Conservation (phyloP, 1,140 invertebrate species). For the Achatina immaculata region DNA sequence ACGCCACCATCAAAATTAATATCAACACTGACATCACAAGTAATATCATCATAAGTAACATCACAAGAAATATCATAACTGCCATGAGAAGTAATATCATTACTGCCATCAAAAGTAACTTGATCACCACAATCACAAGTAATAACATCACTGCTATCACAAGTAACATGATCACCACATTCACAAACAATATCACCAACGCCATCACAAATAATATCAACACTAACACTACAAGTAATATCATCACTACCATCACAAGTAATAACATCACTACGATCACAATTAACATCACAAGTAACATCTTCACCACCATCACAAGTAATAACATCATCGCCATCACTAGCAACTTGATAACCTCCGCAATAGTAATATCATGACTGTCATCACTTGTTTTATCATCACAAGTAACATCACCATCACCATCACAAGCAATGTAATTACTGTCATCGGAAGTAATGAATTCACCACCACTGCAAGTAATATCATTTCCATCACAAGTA, state of each 20-base stretch:
- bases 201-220: neutral
- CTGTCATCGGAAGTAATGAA: neutral
- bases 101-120: neutral
- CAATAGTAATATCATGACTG: neutral
- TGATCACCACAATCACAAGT: neutral
- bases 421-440: neutral
- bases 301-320: neutral
- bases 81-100: neutral
- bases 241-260: neutral
- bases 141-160: neutral
- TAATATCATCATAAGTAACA: neutral
- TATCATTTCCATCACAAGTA: neutral
- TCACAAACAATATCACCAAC: neutral
- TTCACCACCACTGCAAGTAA: neutral
- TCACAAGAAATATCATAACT: neutral
- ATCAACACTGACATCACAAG: neutral
- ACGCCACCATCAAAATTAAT: neutral
- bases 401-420: neutral
- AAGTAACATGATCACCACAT: neutral
- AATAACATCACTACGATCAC: neutral
- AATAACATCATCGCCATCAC: neutral
- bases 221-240: conserved; percentile 1
- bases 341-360: too few relatives aligned
- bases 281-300: conserved; percentile 4
- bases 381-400: neutral